These are phyloP conservation scores for Chrysomallon squamiferum DNA, from an alignment of 1,140 invertebrate species.

Conservation along the genomic window DNA sequence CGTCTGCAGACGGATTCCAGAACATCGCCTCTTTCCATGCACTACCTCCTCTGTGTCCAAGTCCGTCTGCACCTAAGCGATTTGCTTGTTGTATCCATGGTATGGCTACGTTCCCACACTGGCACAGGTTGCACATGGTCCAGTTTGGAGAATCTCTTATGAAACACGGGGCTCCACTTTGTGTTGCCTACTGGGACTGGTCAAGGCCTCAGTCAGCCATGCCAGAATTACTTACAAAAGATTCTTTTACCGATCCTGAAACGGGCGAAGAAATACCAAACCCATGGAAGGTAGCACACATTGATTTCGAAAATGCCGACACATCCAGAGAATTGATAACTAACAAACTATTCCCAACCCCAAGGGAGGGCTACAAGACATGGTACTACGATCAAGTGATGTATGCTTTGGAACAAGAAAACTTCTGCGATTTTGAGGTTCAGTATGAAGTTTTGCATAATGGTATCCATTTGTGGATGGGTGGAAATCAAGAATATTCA, in stretches of 20 bases:
- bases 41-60: conserved; percentile 27
- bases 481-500: conserved; percentile 19
- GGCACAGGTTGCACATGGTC: conserved; percentile 32
- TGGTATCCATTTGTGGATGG: conserved; percentile 27
- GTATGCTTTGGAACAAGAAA: conserved; percentile 29
- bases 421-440: conserved; percentile 35
- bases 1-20: conserved; percentile 29
- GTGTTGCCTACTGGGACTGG: conserved; percentile 36
- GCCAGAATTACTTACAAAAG: conserved; percentile 13
- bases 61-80: conserved; percentile 11
- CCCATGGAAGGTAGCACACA: neutral
- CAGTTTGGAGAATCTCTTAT: conserved; percentile 33
- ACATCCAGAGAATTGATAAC: conserved; percentile 3
- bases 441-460: conserved; percentile 34
- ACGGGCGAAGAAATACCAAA: no score
- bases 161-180: conserved; percentile 23
- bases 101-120: conserved; percentile 34
- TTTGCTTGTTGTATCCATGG: conserved; percentile 34
- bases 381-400: conserved; percentile 23
- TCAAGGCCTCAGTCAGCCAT: conserved; percentile 9
- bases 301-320: neutral
- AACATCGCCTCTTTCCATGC: conserved; percentile 35
- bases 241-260: conserved; percentile 14
- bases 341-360: neutral
- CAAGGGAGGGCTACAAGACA: conserved; percentile 20